phyloP scores from a whole-genome alignment of 35 echinoderm and acorn worm species.

The Hemicentrotus pulcherrimus region DNA sequence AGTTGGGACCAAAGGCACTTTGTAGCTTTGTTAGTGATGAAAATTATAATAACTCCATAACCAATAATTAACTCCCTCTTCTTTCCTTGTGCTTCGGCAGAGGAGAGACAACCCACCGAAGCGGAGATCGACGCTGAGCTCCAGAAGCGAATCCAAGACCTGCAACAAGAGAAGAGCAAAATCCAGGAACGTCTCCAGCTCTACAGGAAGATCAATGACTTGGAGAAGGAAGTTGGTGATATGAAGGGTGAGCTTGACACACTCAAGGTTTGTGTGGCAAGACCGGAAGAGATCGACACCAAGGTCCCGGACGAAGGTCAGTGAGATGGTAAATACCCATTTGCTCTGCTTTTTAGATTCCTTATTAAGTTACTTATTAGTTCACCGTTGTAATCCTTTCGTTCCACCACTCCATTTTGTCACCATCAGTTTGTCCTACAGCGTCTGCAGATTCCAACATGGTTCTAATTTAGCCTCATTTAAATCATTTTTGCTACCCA shows the following conservation, averaged over 20 bases:
- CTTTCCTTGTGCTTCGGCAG: neutral
- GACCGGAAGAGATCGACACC: constrained; percentile 1
- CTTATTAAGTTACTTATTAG: neutral
- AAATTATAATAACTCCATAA: neutral
- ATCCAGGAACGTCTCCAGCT: neutral
- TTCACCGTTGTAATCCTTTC: neutral
- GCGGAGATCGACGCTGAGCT: constrained; percentile 50
- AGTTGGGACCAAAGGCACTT: no score
- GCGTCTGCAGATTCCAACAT: neutral
- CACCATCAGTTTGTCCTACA: neutral
- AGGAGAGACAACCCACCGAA: constrained; percentile 43
- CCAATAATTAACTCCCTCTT: neutral
- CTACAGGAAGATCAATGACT: constrained; percentile 40
- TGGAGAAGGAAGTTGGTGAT: constrained; percentile 50
- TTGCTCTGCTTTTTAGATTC: constrained; percentile 8
- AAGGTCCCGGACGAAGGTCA: constrained; percentile 50
- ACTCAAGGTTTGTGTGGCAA: neutral
- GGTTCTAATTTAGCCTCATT: neutral
- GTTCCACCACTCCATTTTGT: neutral
- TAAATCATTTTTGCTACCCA: neutral
- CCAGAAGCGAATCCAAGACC: constrained; percentile 53
- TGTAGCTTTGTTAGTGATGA: no score
- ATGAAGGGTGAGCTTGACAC: constrained; percentile 47
- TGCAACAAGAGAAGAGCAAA: constrained; percentile 45
- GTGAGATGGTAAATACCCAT: constrained; percentile 46